Evolutionary conservation across 2,888 invertebrate genomes (phyloP), one percentile per base, ranked within the genome.

Genomic region (Polymixis lichenea): DNA sequence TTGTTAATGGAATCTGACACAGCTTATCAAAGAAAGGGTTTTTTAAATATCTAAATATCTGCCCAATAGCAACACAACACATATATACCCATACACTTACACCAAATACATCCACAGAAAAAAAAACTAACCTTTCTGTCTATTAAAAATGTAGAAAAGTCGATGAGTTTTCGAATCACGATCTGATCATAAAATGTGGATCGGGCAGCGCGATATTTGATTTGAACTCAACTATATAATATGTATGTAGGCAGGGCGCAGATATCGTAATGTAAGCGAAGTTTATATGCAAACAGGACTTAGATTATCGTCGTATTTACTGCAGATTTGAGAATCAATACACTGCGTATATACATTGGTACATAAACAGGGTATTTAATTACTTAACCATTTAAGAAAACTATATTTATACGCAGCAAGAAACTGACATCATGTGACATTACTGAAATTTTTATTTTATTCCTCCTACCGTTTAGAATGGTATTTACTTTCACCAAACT

Each of bases 71-170:
- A 22, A 78, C 5, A 46, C 22, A 46, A 15, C n/a, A 77, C 28
- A 61, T 32, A 49, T 25, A 65, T 61, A 32, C 8, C 46, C 25
- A 13, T 53, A 49, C 32, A 60, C 65, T 69, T 8, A 67, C 28
- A 51, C 46, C 22, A 72, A 28, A 72, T 64, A 56, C 19, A 75
- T 53, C 15, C 32, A 15, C 56, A 60, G 64, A 49, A 77, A 81
- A 32, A n/a, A 76, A 77, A 75, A 65, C 75, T 46, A 82, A 81
- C 74, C 76, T 62, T 86, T 73, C 75, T 79, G 77, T 88, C 81
- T 85, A 88, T 91, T 91, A 91, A 91, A 90, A 88, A 91, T 91
- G 90, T 88, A 91, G 83, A 88, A 86, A 86, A 83, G 77, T 80
- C 86, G 77, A 86, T 88, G 85, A 86, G 89, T 83, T 90, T 89